A percentile compares a stretch with the other conserved stretches of the same genome.
Conservation (phyloP, 2,888 invertebrate species). For the Timema cristinae region DNA sequence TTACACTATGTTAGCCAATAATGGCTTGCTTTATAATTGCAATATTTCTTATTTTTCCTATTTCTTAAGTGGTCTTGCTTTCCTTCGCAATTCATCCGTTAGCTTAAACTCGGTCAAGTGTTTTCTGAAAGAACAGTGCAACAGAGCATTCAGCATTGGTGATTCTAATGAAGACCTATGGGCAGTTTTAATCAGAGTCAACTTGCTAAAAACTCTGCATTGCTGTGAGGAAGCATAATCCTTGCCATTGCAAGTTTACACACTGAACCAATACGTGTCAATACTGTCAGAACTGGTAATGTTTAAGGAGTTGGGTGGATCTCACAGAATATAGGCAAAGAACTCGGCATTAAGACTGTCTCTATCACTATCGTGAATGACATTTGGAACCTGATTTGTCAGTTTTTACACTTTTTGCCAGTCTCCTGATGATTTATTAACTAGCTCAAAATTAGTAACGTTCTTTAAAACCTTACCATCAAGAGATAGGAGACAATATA, state of each 20-base stretch:
- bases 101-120: not conserved
- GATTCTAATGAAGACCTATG: conserved; percentile 1
- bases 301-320: not conserved
- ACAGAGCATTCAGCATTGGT: not conserved
- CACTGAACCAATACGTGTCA: conserved; percentile 1
- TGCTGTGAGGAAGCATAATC: conserved; percentile 2
- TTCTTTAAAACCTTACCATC: conserved; percentile 11
- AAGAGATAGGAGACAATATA: conserved; percentile 2
- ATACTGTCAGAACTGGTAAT: not conserved
- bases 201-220: not conserved
- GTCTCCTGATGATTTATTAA: not conserved
- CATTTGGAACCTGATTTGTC: conserved; percentile 11
- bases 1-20: too few relatives aligned
- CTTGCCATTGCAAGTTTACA: not conserved
- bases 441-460: conserved; percentile 3
- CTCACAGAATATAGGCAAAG: not conserved
- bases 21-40: not conserved
- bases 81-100: not conserved
- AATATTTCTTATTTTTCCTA: not conserved
- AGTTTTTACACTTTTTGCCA: conserved; percentile 13
- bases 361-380: not conserved
- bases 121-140: not conserved
- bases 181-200: not conserved
- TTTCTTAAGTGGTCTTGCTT: not conserved
- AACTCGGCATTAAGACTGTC: not conserved